A percentile compares a stretch with the other conserved stretches of the same genome.
These are phyloP conservation scores for Numenius arquata DNA, from an alignment of 2,113 vertebrate species.

Conservation along the genomic window DNA sequence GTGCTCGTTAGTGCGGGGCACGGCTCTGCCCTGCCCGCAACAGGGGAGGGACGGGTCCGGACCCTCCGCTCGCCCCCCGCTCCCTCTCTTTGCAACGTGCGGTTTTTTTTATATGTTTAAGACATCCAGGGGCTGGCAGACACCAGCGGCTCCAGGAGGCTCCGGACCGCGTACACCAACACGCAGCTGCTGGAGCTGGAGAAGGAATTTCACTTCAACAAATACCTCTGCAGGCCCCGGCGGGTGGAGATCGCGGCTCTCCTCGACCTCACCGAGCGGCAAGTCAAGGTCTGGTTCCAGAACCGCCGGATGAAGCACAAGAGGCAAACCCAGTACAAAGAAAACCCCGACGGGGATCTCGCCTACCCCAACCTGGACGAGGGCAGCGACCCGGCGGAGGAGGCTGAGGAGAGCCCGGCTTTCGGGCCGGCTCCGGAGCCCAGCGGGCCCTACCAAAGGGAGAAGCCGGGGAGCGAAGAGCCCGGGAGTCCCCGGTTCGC, in stretches of 20 bases:
- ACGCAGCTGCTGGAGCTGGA: slow-evolving; percentile 96
- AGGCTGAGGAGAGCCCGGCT: slow-evolving; percentile 73
- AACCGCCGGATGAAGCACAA: slow-evolving; percentile 99
- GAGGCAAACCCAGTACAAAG: slow-evolving; percentile 86
- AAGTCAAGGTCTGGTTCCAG: slow-evolving; percentile 99
- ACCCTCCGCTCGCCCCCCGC: not conserved
- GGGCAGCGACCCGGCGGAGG: slow-evolving; percentile 75
- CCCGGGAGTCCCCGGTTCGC: slow-evolving; percentile 32
- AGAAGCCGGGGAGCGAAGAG: slow-evolving; percentile 43
- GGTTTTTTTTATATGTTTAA: slow-evolving; percentile 24
- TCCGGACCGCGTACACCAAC: slow-evolving; percentile 96
- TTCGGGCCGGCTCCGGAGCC: slow-evolving; percentile 50
- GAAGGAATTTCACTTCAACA: slow-evolving; percentile 98
- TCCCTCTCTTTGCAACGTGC: not conserved
- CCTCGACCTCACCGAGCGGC: slow-evolving; percentile 91
- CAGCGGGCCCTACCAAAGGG: slow-evolving; percentile 15
- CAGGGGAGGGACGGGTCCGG: not conserved
- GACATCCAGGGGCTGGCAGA: slow-evolving; percentile 81
- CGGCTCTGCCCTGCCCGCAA: not conserved
- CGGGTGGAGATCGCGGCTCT: slow-evolving; percentile 94
- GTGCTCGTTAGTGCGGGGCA: not conserved
- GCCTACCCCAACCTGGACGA: slow-evolving; percentile 73
- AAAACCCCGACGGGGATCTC: slow-evolving; percentile 77
- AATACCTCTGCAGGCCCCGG: slow-evolving; percentile 93
- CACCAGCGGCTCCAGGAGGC: slow-evolving; percentile 80